Percentiles rank a stretch among this genome's conserved stretches.
These are phyloP conservation scores for Acrobasis consociella DNA, from an alignment of 2,888 invertebrate species.

Conservation along the genomic window DNA sequence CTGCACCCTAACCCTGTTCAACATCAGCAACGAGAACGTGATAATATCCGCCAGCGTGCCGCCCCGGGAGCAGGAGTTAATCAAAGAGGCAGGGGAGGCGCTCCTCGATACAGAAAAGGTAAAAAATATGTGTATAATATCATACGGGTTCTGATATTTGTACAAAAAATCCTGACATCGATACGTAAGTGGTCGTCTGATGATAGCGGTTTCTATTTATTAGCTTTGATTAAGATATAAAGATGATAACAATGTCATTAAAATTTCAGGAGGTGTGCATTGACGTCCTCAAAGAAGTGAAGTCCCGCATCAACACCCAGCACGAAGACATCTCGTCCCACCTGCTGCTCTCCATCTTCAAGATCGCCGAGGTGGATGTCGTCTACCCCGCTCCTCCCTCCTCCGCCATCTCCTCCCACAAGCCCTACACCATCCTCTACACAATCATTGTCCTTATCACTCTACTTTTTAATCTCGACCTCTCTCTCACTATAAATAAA, in stretches of 20 bases:
- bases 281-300: constrained; percentile 89
- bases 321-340: constrained; percentile 94
- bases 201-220: too few relatives aligned
- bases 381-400: constrained; percentile 87
- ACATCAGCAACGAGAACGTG: constrained; percentile 93
- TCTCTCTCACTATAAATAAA: constrained; percentile 41
- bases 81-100: constrained; percentile 85
- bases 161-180: too few relatives aligned
- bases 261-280: constrained; percentile 91
- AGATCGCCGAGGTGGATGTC: constrained; percentile 95
- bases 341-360: constrained; percentile 93
- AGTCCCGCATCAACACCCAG: constrained; percentile 92
- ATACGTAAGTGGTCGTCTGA: too few relatives aligned
- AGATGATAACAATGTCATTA: too few relatives aligned
- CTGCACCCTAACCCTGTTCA: constrained; percentile 92
- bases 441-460: constrained; percentile 58
- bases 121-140: constrained; percentile 29
- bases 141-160: too few relatives aligned
- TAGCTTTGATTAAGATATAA: too few relatives aligned
- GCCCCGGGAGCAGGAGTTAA: constrained; percentile 83
- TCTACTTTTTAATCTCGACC: constrained; percentile 51
- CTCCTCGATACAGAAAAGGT: constrained; percentile 89
- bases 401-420: constrained; percentile 65
- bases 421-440: constrained; percentile 55
- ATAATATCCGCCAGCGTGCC: constrained; percentile 91